Conservation (phyloP, 2,797 vertebrate genomes). For the Alosa sapidissima region DNA sequence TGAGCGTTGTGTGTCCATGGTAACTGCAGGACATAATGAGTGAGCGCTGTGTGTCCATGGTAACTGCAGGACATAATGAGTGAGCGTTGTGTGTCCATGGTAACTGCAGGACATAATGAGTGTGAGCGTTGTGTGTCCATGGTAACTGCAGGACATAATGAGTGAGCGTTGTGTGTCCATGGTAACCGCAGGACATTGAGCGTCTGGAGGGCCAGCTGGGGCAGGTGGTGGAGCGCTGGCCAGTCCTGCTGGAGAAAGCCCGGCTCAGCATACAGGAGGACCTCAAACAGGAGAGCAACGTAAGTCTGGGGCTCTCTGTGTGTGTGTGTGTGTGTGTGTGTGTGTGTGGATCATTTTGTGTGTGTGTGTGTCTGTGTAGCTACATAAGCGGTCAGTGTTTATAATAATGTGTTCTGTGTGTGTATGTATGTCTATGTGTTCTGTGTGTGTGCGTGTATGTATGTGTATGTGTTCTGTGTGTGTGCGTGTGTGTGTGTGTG, state of each 20-base stretch:
- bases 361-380: not conserved
- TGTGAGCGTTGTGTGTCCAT: not conserved
- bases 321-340: too few relatives aligned
- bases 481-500: not conserved
- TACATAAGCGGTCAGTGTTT: too few relatives aligned
- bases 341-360: not conserved
- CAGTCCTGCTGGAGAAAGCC: slow-evolving; percentile 85
- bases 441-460: too few relatives aligned
- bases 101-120: not conserved
- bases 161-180: not conserved
- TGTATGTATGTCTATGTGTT: too few relatives aligned
- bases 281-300: slow-evolving; percentile 81
- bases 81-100: too few relatives aligned
- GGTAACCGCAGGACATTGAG: slow-evolving; percentile 85
- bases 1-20: too few relatives aligned
- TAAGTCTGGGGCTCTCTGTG: slow-evolving; percentile 63
- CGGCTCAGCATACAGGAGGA: slow-evolving; percentile 88
- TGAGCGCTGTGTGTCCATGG: too few relatives aligned
- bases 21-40: too few relatives aligned
- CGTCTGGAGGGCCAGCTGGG: slow-evolving; percentile 87
- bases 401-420: too few relatives aligned
- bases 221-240: slow-evolving; percentile 89
- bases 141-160: not conserved
- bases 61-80: too few relatives aligned
- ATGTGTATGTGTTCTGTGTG: slow-evolving; percentile 56